Conservation (phyloP, 2,888 invertebrate species). For the Eristalinus aeneus region DNA sequence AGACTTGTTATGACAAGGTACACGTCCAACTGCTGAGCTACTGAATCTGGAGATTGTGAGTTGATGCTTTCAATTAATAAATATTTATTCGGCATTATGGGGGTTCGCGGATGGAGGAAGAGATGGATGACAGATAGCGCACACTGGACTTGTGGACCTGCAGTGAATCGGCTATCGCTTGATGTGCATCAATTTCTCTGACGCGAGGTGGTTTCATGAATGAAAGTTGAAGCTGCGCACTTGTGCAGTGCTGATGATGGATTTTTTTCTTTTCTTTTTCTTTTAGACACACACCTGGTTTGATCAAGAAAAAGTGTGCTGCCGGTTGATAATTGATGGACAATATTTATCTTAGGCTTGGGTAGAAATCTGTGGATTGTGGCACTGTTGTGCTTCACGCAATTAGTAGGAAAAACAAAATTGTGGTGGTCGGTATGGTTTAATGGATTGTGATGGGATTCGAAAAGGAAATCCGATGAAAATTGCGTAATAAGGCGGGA, state of each 20-base stretch:
- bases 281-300: slow-evolving; percentile 6
- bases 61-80: slow-evolving; percentile 64
- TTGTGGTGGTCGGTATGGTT: not conserved
- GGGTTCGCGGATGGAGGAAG: slow-evolving; percentile 10
- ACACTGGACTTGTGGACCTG: slow-evolving; percentile 18
- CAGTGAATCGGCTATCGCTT: slow-evolving; percentile 13
- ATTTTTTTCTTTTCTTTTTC: slow-evolving; percentile 22
- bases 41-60: not conserved
- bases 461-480: not conserved
- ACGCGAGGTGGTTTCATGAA: slow-evolving; percentile 50
- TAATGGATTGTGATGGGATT: not conserved
- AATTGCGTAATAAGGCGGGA: not conserved
- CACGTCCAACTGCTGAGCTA: slow-evolving; percentile 24
- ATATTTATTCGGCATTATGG: slow-evolving; percentile 64
- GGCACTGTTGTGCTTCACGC: not conserved
- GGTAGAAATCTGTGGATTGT: slow-evolving; percentile 10
- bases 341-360: not conserved
- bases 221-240: slow-evolving; percentile 47
- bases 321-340: not conserved
- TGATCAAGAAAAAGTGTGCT: slow-evolving; percentile 36
- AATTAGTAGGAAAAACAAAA: not conserved
- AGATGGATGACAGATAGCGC: not conserved
- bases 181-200: slow-evolving; percentile 46
- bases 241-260: slow-evolving; percentile 11
- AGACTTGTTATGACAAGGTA: slow-evolving; percentile 2